Evolutionary conservation across 1,140 invertebrate species (phyloP).

Genomic region (Trypoxylus dichotomus): DNA sequence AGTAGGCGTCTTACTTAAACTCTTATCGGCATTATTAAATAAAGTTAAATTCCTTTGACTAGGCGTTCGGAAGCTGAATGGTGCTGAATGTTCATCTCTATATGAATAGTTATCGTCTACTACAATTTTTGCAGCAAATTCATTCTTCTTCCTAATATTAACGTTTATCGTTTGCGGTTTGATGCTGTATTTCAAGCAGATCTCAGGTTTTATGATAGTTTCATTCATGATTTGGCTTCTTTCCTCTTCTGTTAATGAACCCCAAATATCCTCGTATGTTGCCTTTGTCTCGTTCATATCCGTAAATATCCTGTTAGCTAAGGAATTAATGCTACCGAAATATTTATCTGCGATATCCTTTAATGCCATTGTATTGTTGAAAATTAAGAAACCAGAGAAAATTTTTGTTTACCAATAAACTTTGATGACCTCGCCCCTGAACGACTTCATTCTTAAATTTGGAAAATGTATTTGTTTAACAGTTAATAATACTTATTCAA

Average conservation of each 20-base stretch:
- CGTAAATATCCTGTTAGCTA: conserved; percentile 67
- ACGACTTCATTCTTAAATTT: conserved; percentile 9
- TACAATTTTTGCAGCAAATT: conserved; percentile 56
- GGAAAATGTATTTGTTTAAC: too few species aligned
- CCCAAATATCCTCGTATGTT: conserved; percentile 72
- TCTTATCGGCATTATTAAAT: conserved; percentile 45
- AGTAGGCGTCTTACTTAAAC: conserved; percentile 19
- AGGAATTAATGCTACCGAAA: conserved; percentile 68
- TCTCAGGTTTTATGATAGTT: conserved; percentile 74
- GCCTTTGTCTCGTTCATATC: conserved; percentile 69
- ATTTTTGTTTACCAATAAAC: conserved; percentile 32
- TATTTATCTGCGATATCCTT: conserved; percentile 65
- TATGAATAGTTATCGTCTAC: conserved; percentile 61
- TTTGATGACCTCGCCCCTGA: conserved; percentile 35
- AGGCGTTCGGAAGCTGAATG: conserved; percentile 77
- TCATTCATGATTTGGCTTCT: conserved; percentile 74
- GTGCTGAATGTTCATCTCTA: conserved; percentile 75
- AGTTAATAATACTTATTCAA: too few species aligned
- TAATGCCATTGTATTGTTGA: conserved; percentile 44
- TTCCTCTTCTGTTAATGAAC: conserved; percentile 65
- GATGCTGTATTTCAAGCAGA: conserved; percentile 65
- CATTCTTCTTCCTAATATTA: conserved; percentile 43
- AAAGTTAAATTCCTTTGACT: conserved; percentile 68
- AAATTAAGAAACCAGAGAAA: background rate
- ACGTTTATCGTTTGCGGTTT: background rate